Base-by-base conservation (phyloP, 2,113 vertebrate genomes). In the Nasalis larvatus region DNA sequence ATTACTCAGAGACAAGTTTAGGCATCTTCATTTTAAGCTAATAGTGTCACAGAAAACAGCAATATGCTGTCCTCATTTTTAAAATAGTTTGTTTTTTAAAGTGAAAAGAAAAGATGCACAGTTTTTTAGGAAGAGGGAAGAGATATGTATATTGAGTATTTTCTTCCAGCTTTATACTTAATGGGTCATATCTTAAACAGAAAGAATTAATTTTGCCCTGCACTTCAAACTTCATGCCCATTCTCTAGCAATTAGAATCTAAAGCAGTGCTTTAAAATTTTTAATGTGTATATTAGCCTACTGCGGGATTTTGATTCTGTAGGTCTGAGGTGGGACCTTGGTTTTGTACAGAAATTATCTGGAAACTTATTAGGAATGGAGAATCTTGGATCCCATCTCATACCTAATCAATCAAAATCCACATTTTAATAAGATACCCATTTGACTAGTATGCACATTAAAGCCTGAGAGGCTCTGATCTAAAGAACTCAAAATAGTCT, bases 81-180 rank as follows among this genome's bases (percentile, higher is more conserved):
- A 68, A 42, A 74, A 77, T 52, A 35, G 49, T 84, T 86, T 97
- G 25, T 80, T 94, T 97, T 91, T 81, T 27, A 3, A 91, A 80
- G 10, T 77, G 52, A 86, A 91, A 95, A 86, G 37, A 60, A 8
- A 86, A 92, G 14, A 84, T 14, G 13, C 21, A 56, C 21, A 18
- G 20, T 58, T 80, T 80, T 91, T 88, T n/a, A 58, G 47, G 37
- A 37, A 49, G 14, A 73, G 40, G 17, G 4, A 63, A 88, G n/a
- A 82, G 13, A 68, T 87, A 54, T 21, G 0, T 45, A 0, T 42
- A 54, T 30, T 81, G 27, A 6, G 7, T 74, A 77, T 74, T 92
- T 96, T 54, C 45, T 78, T 82, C 47, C 58, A 76, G 4, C 45
- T 25, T 73, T 89, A 69, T 56, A 47, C 20, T 87, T 95, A 52